Evolutionary conservation across 2,888 invertebrate species (phyloP).

Genomic region (Metallyticus violacea): DNA sequence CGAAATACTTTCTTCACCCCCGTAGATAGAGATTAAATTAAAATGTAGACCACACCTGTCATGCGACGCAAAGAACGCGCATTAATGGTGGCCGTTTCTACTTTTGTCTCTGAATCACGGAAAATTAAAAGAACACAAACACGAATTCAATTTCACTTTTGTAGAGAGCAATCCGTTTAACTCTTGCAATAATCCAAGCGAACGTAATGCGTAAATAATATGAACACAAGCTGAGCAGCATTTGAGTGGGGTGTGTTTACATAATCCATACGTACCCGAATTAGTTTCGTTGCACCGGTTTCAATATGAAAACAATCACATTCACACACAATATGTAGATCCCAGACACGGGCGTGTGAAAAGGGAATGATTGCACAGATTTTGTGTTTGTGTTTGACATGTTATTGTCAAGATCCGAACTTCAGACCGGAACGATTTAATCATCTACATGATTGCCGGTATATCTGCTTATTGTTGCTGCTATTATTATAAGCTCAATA

Average conservation of each 20-base stretch:
- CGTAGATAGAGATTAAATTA: too few species aligned
- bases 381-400: conserved; percentile 1
- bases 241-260: neutral
- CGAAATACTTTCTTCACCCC: too few species aligned
- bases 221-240: neutral
- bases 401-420: conserved; percentile 4
- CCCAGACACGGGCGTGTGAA: neutral
- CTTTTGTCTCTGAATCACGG: neutral
- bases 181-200: neutral
- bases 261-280: neutral
- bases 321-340: neutral
- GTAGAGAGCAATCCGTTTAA: neutral
- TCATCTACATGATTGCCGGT: conserved; percentile 5
- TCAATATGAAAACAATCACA: neutral
- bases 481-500: conserved; percentile 2
- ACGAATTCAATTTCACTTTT: neutral
- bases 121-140: neutral
- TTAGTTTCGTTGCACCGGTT: neutral
- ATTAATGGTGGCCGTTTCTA: neutral
- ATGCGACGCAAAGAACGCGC: neutral
- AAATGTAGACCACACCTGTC: too few species aligned
- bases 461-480: neutral
- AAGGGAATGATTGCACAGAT: neutral
- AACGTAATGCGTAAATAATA: neutral
- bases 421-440: conserved; percentile 4